These are phyloP conservation scores for Xanthia icteritia DNA, from an alignment of 2,888 invertebrate species.

Conservation along the genomic window DNA sequence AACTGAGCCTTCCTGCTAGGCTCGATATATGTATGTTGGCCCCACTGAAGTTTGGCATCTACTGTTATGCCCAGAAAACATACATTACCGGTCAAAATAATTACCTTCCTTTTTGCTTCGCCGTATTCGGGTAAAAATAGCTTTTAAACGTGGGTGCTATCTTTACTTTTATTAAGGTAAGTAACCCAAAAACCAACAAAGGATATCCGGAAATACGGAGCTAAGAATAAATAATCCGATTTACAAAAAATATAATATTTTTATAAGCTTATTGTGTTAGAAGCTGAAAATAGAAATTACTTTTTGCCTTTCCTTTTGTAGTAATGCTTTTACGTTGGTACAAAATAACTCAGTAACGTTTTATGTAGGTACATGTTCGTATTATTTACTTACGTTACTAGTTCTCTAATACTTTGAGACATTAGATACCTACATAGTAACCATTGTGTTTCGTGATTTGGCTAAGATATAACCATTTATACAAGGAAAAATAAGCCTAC, in stretches of 20 bases:
- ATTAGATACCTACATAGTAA: not conserved
- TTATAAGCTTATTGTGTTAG: constrained; percentile 27
- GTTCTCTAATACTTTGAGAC: not conserved
- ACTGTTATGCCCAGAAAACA: too few species aligned
- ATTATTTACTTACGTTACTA: not conserved
- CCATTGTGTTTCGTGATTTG: not conserved
- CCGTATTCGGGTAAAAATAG: too few species aligned
- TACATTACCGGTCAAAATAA: too few species aligned
- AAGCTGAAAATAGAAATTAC: constrained; percentile 35
- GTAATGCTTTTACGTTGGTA: constrained; percentile 23
- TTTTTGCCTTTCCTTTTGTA: constrained; percentile 7
- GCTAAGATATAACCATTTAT: not conserved
- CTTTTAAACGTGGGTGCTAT: not conserved
- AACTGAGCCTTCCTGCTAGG: too few species aligned
- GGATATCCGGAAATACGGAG: constrained; percentile 15
- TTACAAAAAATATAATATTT: constrained; percentile 22
- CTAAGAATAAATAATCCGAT: constrained; percentile 31
- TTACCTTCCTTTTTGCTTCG: too few species aligned
- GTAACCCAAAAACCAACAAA: constrained; percentile 22
- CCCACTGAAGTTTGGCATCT: too few species aligned
- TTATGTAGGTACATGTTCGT: not conserved
- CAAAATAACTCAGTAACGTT: not conserved
- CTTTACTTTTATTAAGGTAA: constrained; percentile 13
- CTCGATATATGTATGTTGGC: too few species aligned
- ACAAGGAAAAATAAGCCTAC: not conserved